Evolutionary conservation across 2,113 vertebrate species (phyloP), one percentile per base, ranked within the genome.

Genomic region (Hystrix brachyura): DNA sequence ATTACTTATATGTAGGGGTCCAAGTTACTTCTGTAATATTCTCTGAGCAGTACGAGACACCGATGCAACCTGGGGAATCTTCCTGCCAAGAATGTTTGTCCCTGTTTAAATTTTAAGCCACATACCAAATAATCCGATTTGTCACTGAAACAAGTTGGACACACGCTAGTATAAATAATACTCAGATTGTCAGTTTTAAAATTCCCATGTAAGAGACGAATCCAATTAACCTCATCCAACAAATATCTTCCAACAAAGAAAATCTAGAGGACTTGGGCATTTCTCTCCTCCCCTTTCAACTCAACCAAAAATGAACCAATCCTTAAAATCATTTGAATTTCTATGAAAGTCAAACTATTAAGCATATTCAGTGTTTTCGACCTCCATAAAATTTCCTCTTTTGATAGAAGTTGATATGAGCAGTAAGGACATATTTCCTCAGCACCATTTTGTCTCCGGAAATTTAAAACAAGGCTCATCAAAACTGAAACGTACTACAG

Each of bases 181-280:
- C 46, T 76, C 13, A 29, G 43, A 74, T 48, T 51, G 74, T 48
- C 32, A 51, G 46, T 51, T 78, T 78, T 32, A 48, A 67, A 64
- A 94, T 87, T n/a, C 34, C 59, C 92, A 43, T 0, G 2, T 23
- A 53, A 80, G 93, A 87, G 74, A 51, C 32, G 51, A 67, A 59
- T 79, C 79, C 55, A 51, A 82, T 34, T 65, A 74, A 43, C 34
- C 71, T 87, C 64, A 43, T 43, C 25, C 27, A 62, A 85, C 38
- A 64, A 71, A 79, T 23, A n/a, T 7, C 57, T 78, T 85, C 69
- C 86, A 93, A 97, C 95, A 97, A 98, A 97, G 94, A 97, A 76
- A 93, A 25, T 71, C 64, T 64, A 57, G 67, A 78, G 46, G 59
- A 79, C 65, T 13, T n/a, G 18, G n/a, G 15, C 11, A 9, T 72